Conservation (phyloP, 2,797 vertebrate species). For the Lemur catta region DNA sequence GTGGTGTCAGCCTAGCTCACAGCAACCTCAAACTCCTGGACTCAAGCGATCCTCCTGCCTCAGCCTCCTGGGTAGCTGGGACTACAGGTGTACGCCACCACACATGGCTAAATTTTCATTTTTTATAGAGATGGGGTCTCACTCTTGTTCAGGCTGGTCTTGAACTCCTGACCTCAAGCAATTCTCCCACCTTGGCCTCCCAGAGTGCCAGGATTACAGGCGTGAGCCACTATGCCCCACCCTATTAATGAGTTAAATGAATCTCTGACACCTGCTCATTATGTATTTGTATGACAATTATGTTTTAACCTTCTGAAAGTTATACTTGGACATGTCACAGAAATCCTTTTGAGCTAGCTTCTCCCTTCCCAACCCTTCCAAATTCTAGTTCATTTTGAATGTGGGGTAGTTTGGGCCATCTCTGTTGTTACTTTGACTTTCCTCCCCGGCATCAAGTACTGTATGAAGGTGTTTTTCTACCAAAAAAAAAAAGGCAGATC, state of each 20-base stretch:
- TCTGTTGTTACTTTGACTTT: not conserved
- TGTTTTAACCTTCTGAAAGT: not conserved
- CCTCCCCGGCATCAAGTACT: not conserved
- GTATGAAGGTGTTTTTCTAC: not conserved
- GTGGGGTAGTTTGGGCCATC: not conserved
- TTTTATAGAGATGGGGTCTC: not conserved
- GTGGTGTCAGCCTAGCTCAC: not conserved
- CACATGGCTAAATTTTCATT: not conserved
- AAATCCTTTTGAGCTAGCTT: not conserved
- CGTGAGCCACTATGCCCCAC: not conserved
- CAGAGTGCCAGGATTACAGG: not conserved
- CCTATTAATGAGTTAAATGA: not conserved
- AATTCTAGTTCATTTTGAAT: not conserved
- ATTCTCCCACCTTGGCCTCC: fast-evolving
- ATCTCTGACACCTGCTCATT: not conserved
- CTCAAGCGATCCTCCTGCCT: not conserved
- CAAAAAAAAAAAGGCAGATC: not conserved
- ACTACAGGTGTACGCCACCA: not conserved
- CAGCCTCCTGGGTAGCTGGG: not conserved
- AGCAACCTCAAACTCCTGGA: not conserved
- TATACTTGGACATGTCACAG: not conserved
- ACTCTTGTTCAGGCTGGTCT: not conserved
- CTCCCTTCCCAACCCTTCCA: not conserved
- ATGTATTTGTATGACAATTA: not conserved
- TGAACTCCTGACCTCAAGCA: not conserved